Base-by-base conservation (phyloP, 2,797 vertebrate genomes). In the Tangara arthus region DNA sequence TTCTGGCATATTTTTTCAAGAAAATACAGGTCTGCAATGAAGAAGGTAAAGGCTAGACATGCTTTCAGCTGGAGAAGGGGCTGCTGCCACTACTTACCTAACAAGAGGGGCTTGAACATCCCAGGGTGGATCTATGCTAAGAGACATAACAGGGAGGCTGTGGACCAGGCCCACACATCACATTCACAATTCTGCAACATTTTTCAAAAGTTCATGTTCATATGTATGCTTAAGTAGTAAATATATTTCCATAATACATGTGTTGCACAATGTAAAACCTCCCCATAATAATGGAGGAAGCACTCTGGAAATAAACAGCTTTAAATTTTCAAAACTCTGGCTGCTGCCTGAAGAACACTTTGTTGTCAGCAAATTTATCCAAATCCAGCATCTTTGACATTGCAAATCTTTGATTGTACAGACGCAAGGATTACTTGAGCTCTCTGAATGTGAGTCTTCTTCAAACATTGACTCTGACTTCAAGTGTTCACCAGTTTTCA, bases 251-350 rank as follows among this genome's bases (percentile, higher is more conserved):
- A 9, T 34, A 66, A 63, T 61, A 42, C 0, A 4, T 47, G 15
- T 1, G 2, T 79, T n/a, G 17, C 22, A 66, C 9, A 60, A 3
- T 12, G n/a, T 35, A 56, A 71, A 41, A 0, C 0, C 24, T 2
- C 4, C 18, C 16, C 15, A 53, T 1, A 8, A 4, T 39, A 28
- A 66, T 11, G 8, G 34, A 61, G 39, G n/a, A 76, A 80, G 15
- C 12, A 50, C 26, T 52, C 32, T 71, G 34, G 27, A 57, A 71
- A 72, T 24, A 2, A 65, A 61, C 6, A 53, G 3, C 15, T 75
- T 68, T 35, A 44, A 22, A 56, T 77, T 71, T 56, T 41, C 22
- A 65, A 69, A 83, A 49, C 18, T 42, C 39, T 64, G 24, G 7
- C 26, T 83, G 28, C 42, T 80, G 10, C 56, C 55, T 77, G 60